A percentile compares a stretch with the other conserved stretches of the same genome.
These are phyloP conservation scores for Harpalus rufipes DNA, from an alignment of 2,888 invertebrate genomes.

Conservation along the genomic window DNA sequence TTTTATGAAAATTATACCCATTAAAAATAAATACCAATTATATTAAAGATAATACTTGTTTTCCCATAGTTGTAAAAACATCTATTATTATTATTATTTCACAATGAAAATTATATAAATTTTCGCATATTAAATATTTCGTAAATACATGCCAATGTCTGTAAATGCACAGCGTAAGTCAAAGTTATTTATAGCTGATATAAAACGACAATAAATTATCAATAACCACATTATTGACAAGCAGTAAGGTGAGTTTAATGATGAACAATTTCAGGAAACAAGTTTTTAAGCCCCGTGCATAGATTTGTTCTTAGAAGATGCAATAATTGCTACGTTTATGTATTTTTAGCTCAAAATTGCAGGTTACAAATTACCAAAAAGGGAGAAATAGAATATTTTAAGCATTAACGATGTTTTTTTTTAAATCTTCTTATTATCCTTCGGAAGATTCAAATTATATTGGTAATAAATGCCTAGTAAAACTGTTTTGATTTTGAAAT, in stretches of 20 bases:
- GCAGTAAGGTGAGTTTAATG: constrained; percentile 16
- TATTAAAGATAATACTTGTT: not conserved
- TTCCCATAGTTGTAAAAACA: not conserved
- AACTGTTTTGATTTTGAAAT: no score
- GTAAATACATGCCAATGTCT: not conserved
- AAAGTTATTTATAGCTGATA: constrained; percentile 9
- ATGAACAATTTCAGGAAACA: constrained; percentile 42
- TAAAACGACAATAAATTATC: constrained; percentile 27
- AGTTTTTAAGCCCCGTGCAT: constrained; percentile 10
- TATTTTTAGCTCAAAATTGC: constrained; percentile 33
- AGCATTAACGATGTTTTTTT: not conserved
- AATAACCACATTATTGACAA: constrained; percentile 37
- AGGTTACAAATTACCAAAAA: constrained; percentile 2
- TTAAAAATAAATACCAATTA: not conserved
- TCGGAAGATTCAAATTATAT: no score
- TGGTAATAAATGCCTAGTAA: no score
- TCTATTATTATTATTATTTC: constrained; percentile 40
- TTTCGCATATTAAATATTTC: constrained; percentile 21
- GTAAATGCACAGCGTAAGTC: not conserved
- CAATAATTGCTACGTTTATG: constrained; percentile 28
- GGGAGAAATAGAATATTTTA: not conserved
- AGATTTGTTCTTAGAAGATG: constrained; percentile 25
- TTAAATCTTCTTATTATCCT: not conserved
- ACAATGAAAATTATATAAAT: constrained; percentile 45
- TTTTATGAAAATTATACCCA: not conserved